These are phyloP conservation scores for Dolichotis patagonum DNA, from an alignment of 2,113 vertebrate genomes.

Conservation along the genomic window DNA sequence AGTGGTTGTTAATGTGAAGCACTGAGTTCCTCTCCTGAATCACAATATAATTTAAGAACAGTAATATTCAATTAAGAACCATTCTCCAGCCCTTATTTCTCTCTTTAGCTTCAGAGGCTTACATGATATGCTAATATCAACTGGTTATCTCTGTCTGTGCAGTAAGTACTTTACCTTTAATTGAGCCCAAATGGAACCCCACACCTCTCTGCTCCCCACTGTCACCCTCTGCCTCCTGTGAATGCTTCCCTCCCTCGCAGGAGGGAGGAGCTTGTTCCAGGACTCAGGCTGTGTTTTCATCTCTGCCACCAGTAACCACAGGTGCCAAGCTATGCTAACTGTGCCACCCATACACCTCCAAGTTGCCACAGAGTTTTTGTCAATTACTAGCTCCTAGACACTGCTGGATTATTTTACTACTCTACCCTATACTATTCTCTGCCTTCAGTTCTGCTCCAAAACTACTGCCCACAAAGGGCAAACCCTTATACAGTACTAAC, in stretches of 20 bases:
- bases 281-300: background rate
- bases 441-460: background rate
- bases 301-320: background rate
- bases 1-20: background rate
- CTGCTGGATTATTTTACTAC: background rate
- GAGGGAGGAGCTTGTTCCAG: too few relatives aligned
- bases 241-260: rapidly evolving
- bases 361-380: rapidly evolving
- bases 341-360: rapidly evolving
- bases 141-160: background rate
- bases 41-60: background rate
- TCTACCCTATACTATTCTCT: rapidly evolving
- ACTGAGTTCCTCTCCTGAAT: background rate
- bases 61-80: rapidly evolving
- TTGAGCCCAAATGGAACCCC: background rate
- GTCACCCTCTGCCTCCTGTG: background rate
- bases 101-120: background rate
- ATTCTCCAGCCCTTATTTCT: rapidly evolving
- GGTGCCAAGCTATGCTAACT: background rate
- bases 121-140: rapidly evolving
- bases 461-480: background rate
- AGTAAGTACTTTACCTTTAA: rapidly evolving
- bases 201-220: background rate
- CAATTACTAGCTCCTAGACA: background rate
- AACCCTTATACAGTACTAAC: too few relatives aligned